These are phyloP conservation scores for Tyto alba DNA, from an alignment of 2,113 vertebrate species.

Conservation along the genomic window DNA sequence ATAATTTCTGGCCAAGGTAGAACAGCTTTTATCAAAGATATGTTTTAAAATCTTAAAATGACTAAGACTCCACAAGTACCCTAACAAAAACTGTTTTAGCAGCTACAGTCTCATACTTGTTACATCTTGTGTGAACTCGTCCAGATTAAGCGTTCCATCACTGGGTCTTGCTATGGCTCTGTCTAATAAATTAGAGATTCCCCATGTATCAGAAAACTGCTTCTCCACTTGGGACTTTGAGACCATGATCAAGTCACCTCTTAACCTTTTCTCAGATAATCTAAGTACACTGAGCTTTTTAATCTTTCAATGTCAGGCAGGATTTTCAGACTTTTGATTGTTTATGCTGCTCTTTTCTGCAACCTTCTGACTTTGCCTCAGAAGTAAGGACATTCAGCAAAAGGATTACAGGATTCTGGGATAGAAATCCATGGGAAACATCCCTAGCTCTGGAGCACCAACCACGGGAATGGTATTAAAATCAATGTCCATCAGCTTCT, in stretches of 20 bases:
- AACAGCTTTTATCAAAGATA: background rate
- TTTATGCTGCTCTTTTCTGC: constrained; percentile 4
- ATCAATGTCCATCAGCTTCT: background rate
- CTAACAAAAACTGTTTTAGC: background rate
- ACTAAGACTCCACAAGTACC: background rate
- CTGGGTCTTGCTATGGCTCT: background rate
- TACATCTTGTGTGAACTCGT: background rate
- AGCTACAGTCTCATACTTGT: background rate
- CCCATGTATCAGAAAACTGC: background rate
- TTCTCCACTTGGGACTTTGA: background rate
- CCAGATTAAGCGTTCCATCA: background rate
- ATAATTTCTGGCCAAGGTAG: background rate
- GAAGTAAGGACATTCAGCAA: background rate
- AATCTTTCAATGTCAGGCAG: constrained; percentile 18
- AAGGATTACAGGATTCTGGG: background rate
- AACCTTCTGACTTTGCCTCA: background rate
- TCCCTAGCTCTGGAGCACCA: background rate
- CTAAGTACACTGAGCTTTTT: constrained; percentile 9
- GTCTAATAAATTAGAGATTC: background rate
- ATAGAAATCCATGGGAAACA: background rate
- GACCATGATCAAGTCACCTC: background rate
- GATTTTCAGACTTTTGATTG: constrained; percentile 38
- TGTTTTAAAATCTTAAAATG: background rate
- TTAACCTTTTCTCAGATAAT: constrained; percentile 31
- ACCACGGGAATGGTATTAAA: background rate